phyloP scores from a whole-genome alignment of 2,888 invertebrate species.

The Dolichopus griseipennis region DNA sequence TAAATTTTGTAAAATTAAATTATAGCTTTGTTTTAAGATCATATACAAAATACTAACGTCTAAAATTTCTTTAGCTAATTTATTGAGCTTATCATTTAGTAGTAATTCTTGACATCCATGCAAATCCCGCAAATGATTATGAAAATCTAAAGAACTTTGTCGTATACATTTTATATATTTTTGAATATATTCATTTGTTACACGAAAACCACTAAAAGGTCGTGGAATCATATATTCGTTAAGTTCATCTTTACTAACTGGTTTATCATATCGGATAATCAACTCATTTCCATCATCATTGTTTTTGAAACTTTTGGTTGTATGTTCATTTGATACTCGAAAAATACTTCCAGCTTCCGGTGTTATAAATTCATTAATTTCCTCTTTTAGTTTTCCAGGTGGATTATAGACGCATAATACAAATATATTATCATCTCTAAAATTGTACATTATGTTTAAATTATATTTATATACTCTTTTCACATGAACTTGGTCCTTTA shows the following conservation, averaged over 20 bases:
- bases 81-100: slow-evolving; percentile 55
- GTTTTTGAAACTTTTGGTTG: too few species aligned
- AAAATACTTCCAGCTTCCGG: too few species aligned
- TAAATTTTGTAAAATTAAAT: too few species aligned
- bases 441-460: too few species aligned
- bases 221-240: slow-evolving; percentile 35
- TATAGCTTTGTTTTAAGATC: too few species aligned
- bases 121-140: slow-evolving; percentile 60
- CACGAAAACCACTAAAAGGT: not conserved
- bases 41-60: slow-evolving; percentile 39
- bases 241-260: too few species aligned
- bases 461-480: slow-evolving; percentile 36
- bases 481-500: too few species aligned
- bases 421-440: slow-evolving; percentile 17
- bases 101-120: slow-evolving; percentile 62
- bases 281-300: too few species aligned
- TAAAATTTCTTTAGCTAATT: slow-evolving; percentile 65
- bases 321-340: too few species aligned
- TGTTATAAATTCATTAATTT: slow-evolving; percentile 13
- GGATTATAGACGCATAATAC: slow-evolving; percentile 25
- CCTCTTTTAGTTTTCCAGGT: slow-evolving; percentile 20
- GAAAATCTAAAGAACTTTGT: slow-evolving; percentile 31
- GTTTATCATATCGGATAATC: too few species aligned
- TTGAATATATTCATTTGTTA: not conserved
- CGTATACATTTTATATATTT: not conserved